Percentiles rank a stretch among this genome's conserved stretches.
Conservation (phyloP, 2,113 vertebrate genomes). For the Oncorhynchus masou region DNA sequence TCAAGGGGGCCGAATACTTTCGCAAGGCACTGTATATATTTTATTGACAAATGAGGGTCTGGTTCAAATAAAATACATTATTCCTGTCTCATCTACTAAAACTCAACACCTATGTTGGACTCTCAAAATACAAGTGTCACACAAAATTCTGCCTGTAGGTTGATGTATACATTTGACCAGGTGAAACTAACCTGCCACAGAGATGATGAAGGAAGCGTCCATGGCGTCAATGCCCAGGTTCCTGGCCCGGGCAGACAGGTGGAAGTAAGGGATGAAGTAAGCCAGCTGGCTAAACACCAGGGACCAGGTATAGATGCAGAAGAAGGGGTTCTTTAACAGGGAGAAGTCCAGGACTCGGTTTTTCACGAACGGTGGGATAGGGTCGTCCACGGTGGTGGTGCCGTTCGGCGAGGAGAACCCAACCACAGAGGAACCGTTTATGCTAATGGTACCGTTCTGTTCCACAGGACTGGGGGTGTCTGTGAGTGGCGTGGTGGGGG, state of each 20-base stretch:
- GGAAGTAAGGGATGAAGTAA: constrained; percentile 89
- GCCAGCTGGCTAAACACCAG: constrained; percentile 90
- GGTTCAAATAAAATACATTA: neutral
- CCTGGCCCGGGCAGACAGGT: constrained; percentile 86
- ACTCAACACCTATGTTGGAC: too few relatives aligned
- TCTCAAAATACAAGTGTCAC: too few relatives aligned
- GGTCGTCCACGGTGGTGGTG: constrained; percentile 33
- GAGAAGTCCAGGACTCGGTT: constrained; percentile 80
- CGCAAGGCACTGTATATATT: too few relatives aligned
- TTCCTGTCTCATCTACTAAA: neutral
- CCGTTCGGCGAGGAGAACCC: constrained; percentile 43
- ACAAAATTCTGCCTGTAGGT: too few relatives aligned
- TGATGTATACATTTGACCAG: too few relatives aligned
- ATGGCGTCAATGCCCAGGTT: constrained; percentile 82
- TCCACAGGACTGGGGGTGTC: constrained; percentile 39
- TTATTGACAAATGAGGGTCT: neutral
- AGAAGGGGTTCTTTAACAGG: constrained; percentile 84
- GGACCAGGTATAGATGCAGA: constrained; percentile 90
- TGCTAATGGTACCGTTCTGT: constrained; percentile 48
- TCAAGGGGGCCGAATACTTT: too few relatives aligned
- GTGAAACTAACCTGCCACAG: constrained; percentile 82
- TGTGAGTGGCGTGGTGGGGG: constrained; percentile 28
- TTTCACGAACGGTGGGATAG: neutral
- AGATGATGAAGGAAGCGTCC: constrained; percentile 89
- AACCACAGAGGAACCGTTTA: constrained; percentile 53